Evolutionary conservation across 2,888 invertebrate genomes (phyloP).

Genomic region (Hydroisotoma schaefferi): DNA sequence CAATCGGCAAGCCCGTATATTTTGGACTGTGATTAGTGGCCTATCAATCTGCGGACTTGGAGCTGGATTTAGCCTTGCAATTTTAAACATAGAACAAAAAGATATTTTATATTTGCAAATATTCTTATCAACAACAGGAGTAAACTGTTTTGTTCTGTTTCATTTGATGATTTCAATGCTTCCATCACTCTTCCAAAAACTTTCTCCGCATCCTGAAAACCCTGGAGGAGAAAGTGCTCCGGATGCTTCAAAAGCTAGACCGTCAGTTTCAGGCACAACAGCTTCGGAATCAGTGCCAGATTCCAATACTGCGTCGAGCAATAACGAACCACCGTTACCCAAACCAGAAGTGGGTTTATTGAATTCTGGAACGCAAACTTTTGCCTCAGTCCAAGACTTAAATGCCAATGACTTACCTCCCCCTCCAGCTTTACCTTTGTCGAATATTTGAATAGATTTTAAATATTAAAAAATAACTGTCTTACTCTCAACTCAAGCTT

Average conservation of each 20-base stretch:
- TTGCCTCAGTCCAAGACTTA: no score
- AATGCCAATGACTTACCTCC: no score
- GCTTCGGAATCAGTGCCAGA: neutral
- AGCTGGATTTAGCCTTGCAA: neutral
- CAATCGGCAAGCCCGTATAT: neutral
- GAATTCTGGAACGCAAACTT: neutral
- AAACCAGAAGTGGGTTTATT: no score
- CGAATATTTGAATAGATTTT: no score
- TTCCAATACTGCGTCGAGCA: neutral
- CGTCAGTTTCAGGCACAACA: neutral
- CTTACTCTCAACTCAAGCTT: no score
- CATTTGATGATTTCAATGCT: neutral
- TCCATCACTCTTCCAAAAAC: neutral
- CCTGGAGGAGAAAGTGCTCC: no score
- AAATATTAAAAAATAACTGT: no score
- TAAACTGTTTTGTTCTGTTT: neutral
- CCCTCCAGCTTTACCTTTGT: no score
- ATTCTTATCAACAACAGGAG: constrained; percentile 2
- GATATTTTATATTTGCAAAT: constrained; percentile 4
- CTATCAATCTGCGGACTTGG: neutral
- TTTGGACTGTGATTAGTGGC: neutral
- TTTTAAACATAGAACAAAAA: neutral
- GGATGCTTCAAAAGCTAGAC: no score
- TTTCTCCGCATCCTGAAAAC: no score
- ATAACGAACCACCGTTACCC: no score